phyloP scores from a whole-genome alignment of 2,888 invertebrate genomes.

The Cerastoderma edule region DNA sequence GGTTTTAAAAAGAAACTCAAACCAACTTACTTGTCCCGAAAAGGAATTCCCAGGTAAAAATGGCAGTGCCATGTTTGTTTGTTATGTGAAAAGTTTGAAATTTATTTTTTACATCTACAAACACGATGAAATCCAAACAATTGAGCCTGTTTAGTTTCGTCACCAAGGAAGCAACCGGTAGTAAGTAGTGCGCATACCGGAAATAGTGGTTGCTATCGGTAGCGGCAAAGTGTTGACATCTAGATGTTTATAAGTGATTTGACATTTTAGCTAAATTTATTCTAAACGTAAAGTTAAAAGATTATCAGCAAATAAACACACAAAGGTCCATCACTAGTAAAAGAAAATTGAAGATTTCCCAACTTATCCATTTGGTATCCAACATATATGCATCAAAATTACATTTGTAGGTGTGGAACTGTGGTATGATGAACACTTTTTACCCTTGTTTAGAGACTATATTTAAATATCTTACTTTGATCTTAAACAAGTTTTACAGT shows the following conservation, averaged over 20 bases:
- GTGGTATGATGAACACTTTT: too few species aligned
- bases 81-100: neutral
- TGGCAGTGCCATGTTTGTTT: conserved; percentile 81
- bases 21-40: conserved; percentile 56
- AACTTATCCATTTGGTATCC: too few species aligned
- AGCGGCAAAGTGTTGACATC: neutral
- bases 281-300: too few species aligned
- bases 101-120: conserved; percentile 2
- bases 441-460: too few species aligned
- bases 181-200: conserved; percentile 36
- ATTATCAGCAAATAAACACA: too few species aligned
- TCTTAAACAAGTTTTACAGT: too few species aligned
- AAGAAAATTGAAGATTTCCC: too few species aligned
- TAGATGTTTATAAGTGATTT: neutral
- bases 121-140: conserved; percentile 29
- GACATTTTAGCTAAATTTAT: too few species aligned
- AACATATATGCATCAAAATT: too few species aligned
- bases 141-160: conserved; percentile 52
- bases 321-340: too few species aligned
- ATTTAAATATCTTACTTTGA: too few species aligned
- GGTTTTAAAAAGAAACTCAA: neutral
- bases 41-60: conserved; percentile 83
- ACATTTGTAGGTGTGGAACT: too few species aligned
- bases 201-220: conserved; percentile 29
- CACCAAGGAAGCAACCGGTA: conserved; percentile 60